Evolutionary conservation across 2,797 vertebrate genomes (phyloP).

Genomic region (Anableps anableps): DNA sequence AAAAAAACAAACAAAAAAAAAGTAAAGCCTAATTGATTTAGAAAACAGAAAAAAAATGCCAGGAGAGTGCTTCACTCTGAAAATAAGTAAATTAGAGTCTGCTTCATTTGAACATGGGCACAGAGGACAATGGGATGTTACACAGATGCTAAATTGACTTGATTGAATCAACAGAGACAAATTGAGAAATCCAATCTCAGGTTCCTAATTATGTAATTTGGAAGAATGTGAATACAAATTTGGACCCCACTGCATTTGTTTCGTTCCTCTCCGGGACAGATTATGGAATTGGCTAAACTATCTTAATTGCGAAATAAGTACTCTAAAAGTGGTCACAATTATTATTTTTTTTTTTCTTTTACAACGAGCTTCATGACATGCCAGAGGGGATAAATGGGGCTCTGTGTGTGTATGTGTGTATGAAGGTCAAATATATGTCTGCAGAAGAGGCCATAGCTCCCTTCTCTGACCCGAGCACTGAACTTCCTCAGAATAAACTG

Average conservation of each 20-base stretch:
- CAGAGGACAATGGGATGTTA: conserved; percentile 82
- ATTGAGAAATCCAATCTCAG: conserved; percentile 87
- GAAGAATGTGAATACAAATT: conserved; percentile 81
- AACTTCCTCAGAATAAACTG: conserved; percentile 55
- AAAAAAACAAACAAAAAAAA: conserved; percentile 59
- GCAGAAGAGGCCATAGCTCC: conserved; percentile 11
- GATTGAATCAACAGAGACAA: conserved; percentile 89
- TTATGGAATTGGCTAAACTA: conserved; percentile 73
- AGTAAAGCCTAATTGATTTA: conserved; percentile 84
- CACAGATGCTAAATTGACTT: conserved; percentile 83
- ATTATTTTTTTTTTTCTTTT: conserved; percentile 40
- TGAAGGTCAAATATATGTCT: conserved; percentile 53
- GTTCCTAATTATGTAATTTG: conserved; percentile 85
- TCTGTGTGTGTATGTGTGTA: conserved; percentile 44
- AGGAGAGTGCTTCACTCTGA: conserved; percentile 75
- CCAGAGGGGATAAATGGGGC: conserved; percentile 53
- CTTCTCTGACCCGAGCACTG: conserved; percentile 56
- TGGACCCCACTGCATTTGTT: conserved; percentile 71
- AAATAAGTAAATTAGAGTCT: conserved; percentile 83
- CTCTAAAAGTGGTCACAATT: conserved; percentile 62
- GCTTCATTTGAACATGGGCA: conserved; percentile 83
- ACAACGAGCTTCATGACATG: conserved; percentile 67
- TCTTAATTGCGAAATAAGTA: conserved; percentile 71
- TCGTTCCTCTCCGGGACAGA: conserved; percentile 45
- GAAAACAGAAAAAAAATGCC: conserved; percentile 82